Conservation (phyloP, 2,888 invertebrate species). For the Itoplectis maculator region DNA sequence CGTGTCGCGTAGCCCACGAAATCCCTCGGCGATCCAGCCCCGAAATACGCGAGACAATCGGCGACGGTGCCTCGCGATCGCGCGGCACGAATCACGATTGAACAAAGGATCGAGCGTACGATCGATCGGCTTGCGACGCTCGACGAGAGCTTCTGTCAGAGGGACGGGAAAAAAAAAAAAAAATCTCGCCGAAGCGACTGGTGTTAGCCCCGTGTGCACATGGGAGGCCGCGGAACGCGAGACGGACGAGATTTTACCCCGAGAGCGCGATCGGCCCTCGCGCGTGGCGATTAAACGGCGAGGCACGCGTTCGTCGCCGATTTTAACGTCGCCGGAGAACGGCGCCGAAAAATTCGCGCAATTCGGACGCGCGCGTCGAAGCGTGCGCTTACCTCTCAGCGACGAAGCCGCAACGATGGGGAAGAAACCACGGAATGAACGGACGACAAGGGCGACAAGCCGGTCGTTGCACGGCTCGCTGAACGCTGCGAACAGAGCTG, state of each 20-base stretch:
- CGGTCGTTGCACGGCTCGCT: slow-evolving; percentile 72
- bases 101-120: slow-evolving; percentile 48
- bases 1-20: neutral
- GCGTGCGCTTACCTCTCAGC: slow-evolving; percentile 70
- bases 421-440: slow-evolving; percentile 72
- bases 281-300: slow-evolving; percentile 25
- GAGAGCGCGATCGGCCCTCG: slow-evolving; percentile 7
- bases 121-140: slow-evolving; percentile 14
- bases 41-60: slow-evolving; percentile 40
- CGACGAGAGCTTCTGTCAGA: slow-evolving; percentile 49
- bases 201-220: slow-evolving; percentile 73
- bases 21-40: slow-evolving; percentile 32
- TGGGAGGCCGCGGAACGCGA: slow-evolving; percentile 63
- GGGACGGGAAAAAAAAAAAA: slow-evolving; percentile 40
- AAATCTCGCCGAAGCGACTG: slow-evolving; percentile 40
- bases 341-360: neutral
- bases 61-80: too few relatives aligned
- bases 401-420: slow-evolving; percentile 72
- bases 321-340: slow-evolving; percentile 22
- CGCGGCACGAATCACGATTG: slow-evolving; percentile 19
- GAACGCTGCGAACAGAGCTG: slow-evolving; percentile 48
- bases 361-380: slow-evolving; percentile 20
- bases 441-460: slow-evolving; percentile 71
- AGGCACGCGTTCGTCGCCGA: neutral
- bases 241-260: slow-evolving; percentile 41